A percentile compares a stretch with the other conserved stretches of the same genome.
These are phyloP conservation scores for Nomia melanderi DNA, from an alignment of 1,140 invertebrate genomes.

Conservation along the genomic window DNA sequence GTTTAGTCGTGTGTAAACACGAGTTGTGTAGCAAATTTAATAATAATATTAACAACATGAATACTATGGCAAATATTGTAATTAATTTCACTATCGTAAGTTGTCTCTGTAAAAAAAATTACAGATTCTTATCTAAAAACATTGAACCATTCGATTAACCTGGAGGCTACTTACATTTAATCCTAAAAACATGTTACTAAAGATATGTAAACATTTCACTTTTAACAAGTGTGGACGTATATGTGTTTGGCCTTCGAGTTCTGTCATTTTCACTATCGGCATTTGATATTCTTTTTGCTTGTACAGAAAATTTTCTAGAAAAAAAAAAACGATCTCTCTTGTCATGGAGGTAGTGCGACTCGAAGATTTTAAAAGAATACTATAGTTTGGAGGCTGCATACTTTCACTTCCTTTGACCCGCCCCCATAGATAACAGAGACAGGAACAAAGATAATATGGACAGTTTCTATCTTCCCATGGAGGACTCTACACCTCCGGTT, in stretches of 20 bases:
- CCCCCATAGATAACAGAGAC: constrained; percentile 52
- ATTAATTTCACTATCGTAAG: constrained; percentile 37
- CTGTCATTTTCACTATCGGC: background rate
- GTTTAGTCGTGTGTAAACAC: constrained; percentile 28
- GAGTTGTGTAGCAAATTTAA: constrained; percentile 37
- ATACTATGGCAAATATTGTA: constrained; percentile 20
- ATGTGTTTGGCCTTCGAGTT: background rate
- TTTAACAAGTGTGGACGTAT: background rate
- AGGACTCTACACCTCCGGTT: background rate
- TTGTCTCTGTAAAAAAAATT: constrained; percentile 42
- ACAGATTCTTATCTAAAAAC: background rate
- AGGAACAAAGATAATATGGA: constrained; percentile 40
- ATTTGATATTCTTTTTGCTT: background rate
- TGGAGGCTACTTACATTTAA: constrained; percentile 16
- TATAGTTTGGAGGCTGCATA: constrained; percentile 12
- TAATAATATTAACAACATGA: constrained; percentile 42
- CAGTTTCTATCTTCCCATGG: constrained; percentile 41
- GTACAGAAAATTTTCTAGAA: background rate
- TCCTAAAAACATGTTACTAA: constrained; percentile 25
- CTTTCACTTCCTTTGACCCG: constrained; percentile 40
- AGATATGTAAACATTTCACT: constrained; percentile 1
- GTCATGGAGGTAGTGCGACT: background rate
- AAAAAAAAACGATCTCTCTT: constrained; percentile 7
- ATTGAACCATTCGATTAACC: background rate
- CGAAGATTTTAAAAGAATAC: background rate